Percentiles rank a stretch among this genome's conserved stretches.
These are phyloP conservation scores for Microctenopoma steveboyesi DNA, from an alignment of 2,797 vertebrate species.

Conservation along the genomic window DNA sequence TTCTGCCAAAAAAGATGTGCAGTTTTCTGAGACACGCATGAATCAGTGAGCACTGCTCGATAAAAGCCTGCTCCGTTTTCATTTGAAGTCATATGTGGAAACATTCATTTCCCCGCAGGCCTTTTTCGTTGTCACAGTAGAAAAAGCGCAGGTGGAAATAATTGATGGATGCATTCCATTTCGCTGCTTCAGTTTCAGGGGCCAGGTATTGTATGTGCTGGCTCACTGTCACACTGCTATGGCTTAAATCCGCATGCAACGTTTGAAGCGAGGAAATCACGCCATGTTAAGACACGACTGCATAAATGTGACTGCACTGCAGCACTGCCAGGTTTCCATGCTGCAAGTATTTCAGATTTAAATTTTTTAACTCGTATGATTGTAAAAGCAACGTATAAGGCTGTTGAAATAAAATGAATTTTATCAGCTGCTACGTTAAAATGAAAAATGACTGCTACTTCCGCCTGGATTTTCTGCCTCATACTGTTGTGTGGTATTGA, in stretches of 20 bases:
- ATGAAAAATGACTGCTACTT: too few species aligned
- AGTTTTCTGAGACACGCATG: neutral
- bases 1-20: neutral
- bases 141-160: neutral
- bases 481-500: neutral
- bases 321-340: neutral
- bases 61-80: neutral
- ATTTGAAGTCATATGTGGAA: neutral
- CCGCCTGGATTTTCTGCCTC: too few species aligned
- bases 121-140: neutral
- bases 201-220: neutral
- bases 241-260: neutral
- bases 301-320: neutral
- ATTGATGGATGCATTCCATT: neutral
- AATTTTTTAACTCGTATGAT: too few species aligned
- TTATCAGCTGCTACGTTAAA: too few species aligned
- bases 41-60: slow-evolving; percentile 2
- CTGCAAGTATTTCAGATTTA: neutral
- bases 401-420: too few species aligned
- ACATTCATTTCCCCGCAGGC: neutral
- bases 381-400: too few species aligned
- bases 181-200: slow-evolving; percentile 4
- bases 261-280: neutral
- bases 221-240: neutral
- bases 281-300: neutral